These are phyloP conservation scores for Sialis fuliginosa DNA, from an alignment of 2,888 invertebrate species.

Conservation along the genomic window DNA sequence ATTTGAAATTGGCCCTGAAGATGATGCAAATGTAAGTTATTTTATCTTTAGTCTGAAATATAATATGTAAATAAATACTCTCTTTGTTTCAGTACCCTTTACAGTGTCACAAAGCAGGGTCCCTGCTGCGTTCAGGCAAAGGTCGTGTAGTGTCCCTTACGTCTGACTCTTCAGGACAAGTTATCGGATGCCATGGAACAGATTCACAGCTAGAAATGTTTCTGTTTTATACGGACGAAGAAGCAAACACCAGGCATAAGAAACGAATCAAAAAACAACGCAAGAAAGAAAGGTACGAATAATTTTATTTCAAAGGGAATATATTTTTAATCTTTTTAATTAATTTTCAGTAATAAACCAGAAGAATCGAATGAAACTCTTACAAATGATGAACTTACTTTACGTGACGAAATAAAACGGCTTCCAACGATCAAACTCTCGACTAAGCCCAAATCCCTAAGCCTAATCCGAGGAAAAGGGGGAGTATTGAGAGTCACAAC, in stretches of 20 bases:
- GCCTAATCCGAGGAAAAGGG: constrained; percentile 49
- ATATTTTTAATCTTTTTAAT: no score
- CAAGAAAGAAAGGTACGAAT: constrained; percentile 29
- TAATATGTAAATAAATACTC: not conserved
- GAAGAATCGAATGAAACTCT: constrained; percentile 19
- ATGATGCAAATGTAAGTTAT: constrained; percentile 29
- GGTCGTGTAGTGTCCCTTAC: constrained; percentile 63
- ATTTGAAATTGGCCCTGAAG: constrained; percentile 32
- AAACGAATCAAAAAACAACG: constrained; percentile 65
- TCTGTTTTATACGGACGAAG: constrained; percentile 56
- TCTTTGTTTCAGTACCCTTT: constrained; percentile 37
- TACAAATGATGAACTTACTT: constrained; percentile 27
- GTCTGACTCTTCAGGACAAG: constrained; percentile 49
- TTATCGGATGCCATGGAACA: constrained; percentile 69
- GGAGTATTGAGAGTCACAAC: constrained; percentile 50
- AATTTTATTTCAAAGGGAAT: no score
- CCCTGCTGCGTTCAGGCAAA: constrained; percentile 56
- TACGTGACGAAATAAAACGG: constrained; percentile 57
- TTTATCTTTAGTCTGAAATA: constrained; percentile 3
- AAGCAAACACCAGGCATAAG: constrained; percentile 46
- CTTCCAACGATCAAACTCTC: constrained; percentile 44
- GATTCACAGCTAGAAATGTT: constrained; percentile 72
- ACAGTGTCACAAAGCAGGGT: constrained; percentile 60
- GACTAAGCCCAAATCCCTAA: constrained; percentile 49
- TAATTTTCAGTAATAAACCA: constrained; percentile 10